Conservation (phyloP, 2,113 vertebrate genomes). For the Mastomys natalensis region DNA sequence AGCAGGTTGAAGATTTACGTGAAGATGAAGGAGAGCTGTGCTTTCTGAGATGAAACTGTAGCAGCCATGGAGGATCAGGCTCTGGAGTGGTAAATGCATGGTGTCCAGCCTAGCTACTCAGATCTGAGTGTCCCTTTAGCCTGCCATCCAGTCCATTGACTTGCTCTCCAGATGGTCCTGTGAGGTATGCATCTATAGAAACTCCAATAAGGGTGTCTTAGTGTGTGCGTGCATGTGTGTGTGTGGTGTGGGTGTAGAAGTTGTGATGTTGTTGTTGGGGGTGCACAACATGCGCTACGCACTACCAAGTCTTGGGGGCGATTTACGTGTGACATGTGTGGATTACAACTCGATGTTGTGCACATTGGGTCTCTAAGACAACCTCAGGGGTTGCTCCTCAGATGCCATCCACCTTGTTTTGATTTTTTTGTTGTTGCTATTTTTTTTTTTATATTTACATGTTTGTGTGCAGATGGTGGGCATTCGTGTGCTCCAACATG, state of each 20-base stretch:
- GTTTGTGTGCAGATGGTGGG: neutral
- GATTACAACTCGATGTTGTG: no score
- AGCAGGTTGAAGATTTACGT: neutral
- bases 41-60: rapidly evolving
- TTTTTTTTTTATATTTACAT: neutral
- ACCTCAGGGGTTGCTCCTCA: neutral
- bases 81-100: neutral
- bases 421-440: neutral
- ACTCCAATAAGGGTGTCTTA: neutral
- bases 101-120: neutral
- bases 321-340: no score
- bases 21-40: neutral
- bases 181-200: neutral
- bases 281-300: no score
- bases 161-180: neutral
- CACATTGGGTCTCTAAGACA: neutral
- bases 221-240: neutral
- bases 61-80: neutral
- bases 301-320: no score
- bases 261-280: no score
- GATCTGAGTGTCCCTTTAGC: neutral
- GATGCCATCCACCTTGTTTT: neutral
- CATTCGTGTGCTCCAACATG: neutral
- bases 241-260: no score
- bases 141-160: neutral